These are phyloP conservation scores for Oscheius sp. DNA, from an alignment of 1,140 invertebrate genomes.

Conservation along the genomic window DNA sequence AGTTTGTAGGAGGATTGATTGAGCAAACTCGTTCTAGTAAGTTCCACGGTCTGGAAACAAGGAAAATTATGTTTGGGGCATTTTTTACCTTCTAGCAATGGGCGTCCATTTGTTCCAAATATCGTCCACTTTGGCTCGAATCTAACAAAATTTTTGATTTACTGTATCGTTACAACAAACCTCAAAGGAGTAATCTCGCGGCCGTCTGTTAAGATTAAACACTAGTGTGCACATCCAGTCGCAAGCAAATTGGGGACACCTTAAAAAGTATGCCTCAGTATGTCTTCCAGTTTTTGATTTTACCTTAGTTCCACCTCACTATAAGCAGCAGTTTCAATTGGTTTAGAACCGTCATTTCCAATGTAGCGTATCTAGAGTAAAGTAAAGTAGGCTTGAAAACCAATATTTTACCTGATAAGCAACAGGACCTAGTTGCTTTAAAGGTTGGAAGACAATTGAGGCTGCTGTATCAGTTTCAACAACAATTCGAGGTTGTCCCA, in stretches of 20 bases:
- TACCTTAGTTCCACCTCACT: neutral
- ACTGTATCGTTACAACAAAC: neutral
- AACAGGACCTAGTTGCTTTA: constrained; percentile 26
- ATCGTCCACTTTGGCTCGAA: constrained; percentile 38
- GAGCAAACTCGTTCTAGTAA: constrained; percentile 40
- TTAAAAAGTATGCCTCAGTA: neutral
- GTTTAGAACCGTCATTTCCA: constrained; percentile 26
- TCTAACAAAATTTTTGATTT: constrained; percentile 8
- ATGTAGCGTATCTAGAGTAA: constrained; percentile 36
- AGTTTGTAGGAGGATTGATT: constrained; percentile 32
- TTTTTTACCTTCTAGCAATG: constrained; percentile 13
- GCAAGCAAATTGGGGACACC: constrained; percentile 42
- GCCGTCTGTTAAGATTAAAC: constrained; percentile 35
- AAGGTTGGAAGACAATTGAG: constrained; percentile 41
- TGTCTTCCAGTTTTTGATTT: neutral
- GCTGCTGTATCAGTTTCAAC: constrained; percentile 41
- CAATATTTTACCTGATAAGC: constrained; percentile 35
- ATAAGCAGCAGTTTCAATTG: constrained; percentile 10
- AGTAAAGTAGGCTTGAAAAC: constrained; percentile 12
- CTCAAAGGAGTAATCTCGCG: constrained; percentile 37
- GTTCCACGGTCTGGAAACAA: constrained; percentile 32
- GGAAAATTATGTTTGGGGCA: neutral
- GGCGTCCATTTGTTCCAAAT: constrained; percentile 43
- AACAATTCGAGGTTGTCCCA: constrained; percentile 39
- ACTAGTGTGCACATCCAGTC: constrained; percentile 39